Conservation (phyloP, 2,797 vertebrate genomes). For the Scomberomorus guttatus region DNA sequence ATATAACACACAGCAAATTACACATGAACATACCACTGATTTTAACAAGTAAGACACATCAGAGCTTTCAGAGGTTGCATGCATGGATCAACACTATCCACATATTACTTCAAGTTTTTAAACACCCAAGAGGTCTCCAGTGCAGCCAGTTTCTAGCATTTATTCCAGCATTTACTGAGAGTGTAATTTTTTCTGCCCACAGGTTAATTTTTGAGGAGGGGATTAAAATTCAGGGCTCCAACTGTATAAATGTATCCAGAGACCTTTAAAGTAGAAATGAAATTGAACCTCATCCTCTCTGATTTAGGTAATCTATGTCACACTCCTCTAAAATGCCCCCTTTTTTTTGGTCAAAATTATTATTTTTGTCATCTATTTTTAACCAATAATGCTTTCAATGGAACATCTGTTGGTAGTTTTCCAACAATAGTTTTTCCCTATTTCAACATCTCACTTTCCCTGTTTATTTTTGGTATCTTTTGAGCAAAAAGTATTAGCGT, state of each 20-base stretch:
- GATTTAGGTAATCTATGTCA: conserved; percentile 32
- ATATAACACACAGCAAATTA: not conserved
- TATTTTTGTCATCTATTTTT: not conserved
- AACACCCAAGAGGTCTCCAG: not conserved
- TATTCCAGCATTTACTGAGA: not conserved
- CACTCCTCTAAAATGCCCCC: not conserved
- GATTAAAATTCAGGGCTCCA: conserved; percentile 21
- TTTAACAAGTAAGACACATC: not conserved
- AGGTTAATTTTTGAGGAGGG: not conserved
- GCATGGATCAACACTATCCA: not conserved
- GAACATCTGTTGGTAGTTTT: conserved; percentile 6
- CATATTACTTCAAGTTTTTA: not conserved
- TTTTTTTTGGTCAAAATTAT: not conserved
- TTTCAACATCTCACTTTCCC: not conserved
- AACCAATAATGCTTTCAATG: not conserved
- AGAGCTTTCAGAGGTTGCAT: not conserved
- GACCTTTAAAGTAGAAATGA: conserved; percentile 8
- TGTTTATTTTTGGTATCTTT: not conserved
- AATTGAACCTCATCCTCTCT: not conserved
- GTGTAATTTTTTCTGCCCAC: not conserved
- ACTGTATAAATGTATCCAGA: not conserved
- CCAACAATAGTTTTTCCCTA: too few relatives aligned
- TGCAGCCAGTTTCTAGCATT: not conserved
- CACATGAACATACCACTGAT: not conserved
- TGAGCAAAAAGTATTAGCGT: not conserved